Conservation (phyloP, 2,797 vertebrate species). For the Melanotaenia parkinsoni region DNA sequence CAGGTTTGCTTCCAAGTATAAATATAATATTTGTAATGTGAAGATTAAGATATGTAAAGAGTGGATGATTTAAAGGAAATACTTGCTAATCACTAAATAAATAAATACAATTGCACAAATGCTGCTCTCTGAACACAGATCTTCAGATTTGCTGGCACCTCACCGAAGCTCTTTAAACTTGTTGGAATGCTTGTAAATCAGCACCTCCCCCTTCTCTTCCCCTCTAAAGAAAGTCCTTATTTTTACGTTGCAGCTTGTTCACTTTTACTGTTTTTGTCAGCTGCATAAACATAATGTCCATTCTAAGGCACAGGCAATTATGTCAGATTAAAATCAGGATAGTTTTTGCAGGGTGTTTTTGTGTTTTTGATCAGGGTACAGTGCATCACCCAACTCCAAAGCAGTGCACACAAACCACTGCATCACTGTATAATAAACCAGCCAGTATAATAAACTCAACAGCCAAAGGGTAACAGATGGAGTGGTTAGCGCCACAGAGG, state of each 20-base stretch:
- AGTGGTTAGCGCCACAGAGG: conserved; percentile 44
- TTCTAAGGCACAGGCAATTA: conserved; percentile 18
- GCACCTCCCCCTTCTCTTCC: background rate
- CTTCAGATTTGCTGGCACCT: conserved; percentile 1
- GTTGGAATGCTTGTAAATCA: background rate
- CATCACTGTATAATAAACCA: conserved; percentile 52
- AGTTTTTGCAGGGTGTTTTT: conserved; percentile 24
- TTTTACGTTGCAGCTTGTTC: conserved; percentile 12
- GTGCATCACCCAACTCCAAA: conserved; percentile 27
- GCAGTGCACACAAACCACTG: conserved; percentile 42
- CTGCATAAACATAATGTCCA: conserved; percentile 5
- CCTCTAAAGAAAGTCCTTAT: background rate
- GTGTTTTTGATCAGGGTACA: conserved; percentile 37
- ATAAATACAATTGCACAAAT: background rate
- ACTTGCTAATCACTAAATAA: background rate
- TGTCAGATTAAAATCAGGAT: conserved; percentile 30
- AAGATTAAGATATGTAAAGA: background rate
- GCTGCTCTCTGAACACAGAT: background rate
- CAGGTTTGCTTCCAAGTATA: background rate
- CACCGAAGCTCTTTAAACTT: background rate
- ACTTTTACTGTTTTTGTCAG: conserved; percentile 16
- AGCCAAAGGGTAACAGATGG: conserved; percentile 39
- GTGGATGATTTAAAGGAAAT: conserved; percentile 6
- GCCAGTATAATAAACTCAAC: conserved; percentile 48
- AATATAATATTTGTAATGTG: background rate